Percentiles rank a stretch among this genome's conserved stretches.
Conservation (phyloP, 2,797 vertebrate species). For the Lemur catta region DNA sequence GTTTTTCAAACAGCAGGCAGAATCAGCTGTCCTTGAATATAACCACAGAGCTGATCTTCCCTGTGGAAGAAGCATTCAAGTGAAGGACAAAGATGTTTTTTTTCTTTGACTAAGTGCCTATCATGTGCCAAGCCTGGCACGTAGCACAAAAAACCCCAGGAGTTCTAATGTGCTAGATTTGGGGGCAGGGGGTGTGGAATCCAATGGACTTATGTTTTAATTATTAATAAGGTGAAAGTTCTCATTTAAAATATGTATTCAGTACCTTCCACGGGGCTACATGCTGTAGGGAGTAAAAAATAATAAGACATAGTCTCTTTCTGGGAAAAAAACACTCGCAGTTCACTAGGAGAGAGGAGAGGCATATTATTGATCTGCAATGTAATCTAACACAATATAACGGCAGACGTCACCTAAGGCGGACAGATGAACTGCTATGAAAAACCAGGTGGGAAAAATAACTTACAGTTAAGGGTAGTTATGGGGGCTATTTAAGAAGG, state of each 20-base stretch:
- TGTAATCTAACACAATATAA: neutral
- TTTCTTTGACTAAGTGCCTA: neutral
- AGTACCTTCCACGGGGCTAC: neutral
- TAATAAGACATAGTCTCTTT: neutral
- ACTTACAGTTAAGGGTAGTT: neutral
- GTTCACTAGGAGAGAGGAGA: neutral
- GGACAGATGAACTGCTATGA: neutral
- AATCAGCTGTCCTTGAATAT: neutral
- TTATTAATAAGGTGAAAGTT: constrained; percentile 23
- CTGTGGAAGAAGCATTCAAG: neutral
- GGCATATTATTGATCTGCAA: neutral
- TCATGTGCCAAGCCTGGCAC: neutral
- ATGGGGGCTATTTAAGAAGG: neutral
- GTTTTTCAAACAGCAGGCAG: constrained; percentile 28
- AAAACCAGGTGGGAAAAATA: neutral
- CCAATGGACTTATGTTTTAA: constrained; percentile 12
- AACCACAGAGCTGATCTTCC: neutral
- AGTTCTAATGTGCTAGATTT: constrained; percentile 28
- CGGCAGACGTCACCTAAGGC: neutral
- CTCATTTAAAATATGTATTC: constrained; percentile 18
- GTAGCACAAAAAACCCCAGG: neutral
- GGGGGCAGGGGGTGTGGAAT: neutral
- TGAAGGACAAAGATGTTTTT: neutral
- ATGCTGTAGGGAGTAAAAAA: neutral
- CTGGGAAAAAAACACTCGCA: neutral